Percentiles rank a stretch among this genome's conserved stretches.
Conservation (phyloP, 2,888 invertebrate species). For the Lucinisca nassula region DNA sequence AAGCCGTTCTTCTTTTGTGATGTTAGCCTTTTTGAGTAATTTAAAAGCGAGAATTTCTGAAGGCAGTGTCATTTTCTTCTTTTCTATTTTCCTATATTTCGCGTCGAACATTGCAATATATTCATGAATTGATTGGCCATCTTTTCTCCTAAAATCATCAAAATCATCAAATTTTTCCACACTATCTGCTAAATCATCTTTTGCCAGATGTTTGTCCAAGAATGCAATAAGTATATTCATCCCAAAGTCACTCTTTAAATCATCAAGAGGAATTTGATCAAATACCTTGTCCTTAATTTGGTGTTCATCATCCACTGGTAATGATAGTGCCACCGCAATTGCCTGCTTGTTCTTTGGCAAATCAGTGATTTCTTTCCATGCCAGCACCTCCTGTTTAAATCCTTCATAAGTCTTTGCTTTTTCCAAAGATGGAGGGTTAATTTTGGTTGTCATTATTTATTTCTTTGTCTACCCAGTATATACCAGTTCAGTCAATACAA, state of each 20-base stretch:
- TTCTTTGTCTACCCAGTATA: no score
- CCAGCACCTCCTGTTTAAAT: constrained; percentile 65
- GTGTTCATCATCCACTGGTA: constrained; percentile 58
- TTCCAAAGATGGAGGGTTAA: constrained; percentile 22
- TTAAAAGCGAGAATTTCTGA: constrained; percentile 66
- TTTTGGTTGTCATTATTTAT: constrained; percentile 27
- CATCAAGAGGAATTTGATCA: constrained; percentile 58
- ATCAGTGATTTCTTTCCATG: constrained; percentile 63
- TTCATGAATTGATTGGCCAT: constrained; percentile 55
- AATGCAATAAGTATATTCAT: constrained; percentile 52
- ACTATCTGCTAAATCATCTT: constrained; percentile 69
- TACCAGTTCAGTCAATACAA: no score
- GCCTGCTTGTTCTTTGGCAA: constrained; percentile 54
- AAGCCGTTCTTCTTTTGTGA: constrained; percentile 58
- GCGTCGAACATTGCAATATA: constrained; percentile 56
- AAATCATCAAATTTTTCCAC: constrained; percentile 68
- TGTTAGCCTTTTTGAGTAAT: constrained; percentile 53
- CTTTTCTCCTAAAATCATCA: constrained; percentile 53
- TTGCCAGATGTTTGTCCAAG: constrained; percentile 64
- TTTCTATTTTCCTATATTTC: constrained; percentile 64
- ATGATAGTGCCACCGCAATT: constrained; percentile 60
- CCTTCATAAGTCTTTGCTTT: constrained; percentile 54
- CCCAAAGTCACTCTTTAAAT: constrained; percentile 61
- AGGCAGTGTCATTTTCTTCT: constrained; percentile 67
- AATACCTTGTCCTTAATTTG: constrained; percentile 67